Evolutionary conservation across 2,113 vertebrate genomes (phyloP), one percentile per base, ranked within the genome.

Genomic region (Mesitornis unicolor): DNA sequence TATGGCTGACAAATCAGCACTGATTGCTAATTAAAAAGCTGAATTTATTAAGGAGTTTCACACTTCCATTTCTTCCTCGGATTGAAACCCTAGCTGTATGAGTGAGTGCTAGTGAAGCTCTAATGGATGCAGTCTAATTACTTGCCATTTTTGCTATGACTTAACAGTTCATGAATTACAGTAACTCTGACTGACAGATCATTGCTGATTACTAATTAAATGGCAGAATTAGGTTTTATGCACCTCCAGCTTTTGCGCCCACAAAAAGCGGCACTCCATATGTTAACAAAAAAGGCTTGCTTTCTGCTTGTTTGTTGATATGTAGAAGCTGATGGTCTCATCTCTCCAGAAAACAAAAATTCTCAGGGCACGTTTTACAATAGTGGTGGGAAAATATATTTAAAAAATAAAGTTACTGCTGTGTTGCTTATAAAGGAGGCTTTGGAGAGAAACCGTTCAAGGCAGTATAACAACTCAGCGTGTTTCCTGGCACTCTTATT

Each of bases 11-110:
- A 97, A 98, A 98, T 97, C 97, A 91, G 79, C 59, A 29, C 91
- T 97, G 97, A 98, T 97, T 98, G 97, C 96, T 98, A 97, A 98
- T 98, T 98, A 98, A 97, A 97, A 98, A 97, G 84, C 61, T 35
- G 97, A 97, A 97, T 97, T 91, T 95, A 97, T 97, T 97, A 95
- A 93, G 85, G 94, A 89, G 78, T 86, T 95, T 88, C 92, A 93
- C 95, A 95, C 85, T 96, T 94, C 70, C 84, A 63, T 68, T 96
- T 95, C 85, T 95, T 76, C 92, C 84, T 91, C 67, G 31, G 71
- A 84, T 64, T 92, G 90, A 97, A 97, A 59, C 90, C 70, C 80
- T 90, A 59, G 69, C 82, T 95, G 36, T 95, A 82, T 95, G 93
- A 68, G 81, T 20, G 84, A 93, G 68, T 61, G 80, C 89, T 92